Evolutionary conservation across 2,113 vertebrate species (phyloP), one percentile per base, ranked within the genome.

Genomic region (Epinephelus lanceolatus): DNA sequence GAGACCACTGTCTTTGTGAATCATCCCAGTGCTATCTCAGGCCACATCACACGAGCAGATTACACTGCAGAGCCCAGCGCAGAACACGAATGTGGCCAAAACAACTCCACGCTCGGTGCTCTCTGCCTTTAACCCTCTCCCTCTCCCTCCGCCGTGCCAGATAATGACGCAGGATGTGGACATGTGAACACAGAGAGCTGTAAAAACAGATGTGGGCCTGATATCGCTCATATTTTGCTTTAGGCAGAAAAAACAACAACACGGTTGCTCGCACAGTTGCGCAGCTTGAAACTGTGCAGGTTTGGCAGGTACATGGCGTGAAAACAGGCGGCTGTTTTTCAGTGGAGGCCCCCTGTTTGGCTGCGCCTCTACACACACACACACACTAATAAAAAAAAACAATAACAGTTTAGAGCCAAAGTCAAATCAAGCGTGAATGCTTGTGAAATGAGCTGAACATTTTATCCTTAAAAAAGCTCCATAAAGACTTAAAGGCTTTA

Each of bases 281-380:
- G 4, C 86, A 79, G 91, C 88, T 86, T 91, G 91, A 90, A 84
- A 56, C 90, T 55, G 71, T 74, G 86, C 78, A 93, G 89, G 92
- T 93, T 93, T 91, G 88, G 92, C 94, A 96, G 94, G 92, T 95
- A 93, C 81, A 18, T 88, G 56, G 93, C 62, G 53, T 71, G 90
- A 92, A 91, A 92, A 93, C 17, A 17, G 63, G 79, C 1, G 18
- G 52, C 51, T 88, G 85, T 84, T 93, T 94, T 89, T 83, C 78
- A 86, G 60, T 5, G 19, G 90, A 88, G 88, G 88, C 80, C 76
- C 81, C 69, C 51, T 84, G 86, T 86, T 91, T 81, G 83, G 73
- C 86, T 25, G 67, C 60, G 62, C 80, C 65, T 79, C 82, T 81
- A 78, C 81, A 81, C 79, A 71, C 80, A 81, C 79, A 71, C 80